A percentile compares a stretch with the other conserved stretches of the same genome.
These are phyloP conservation scores for Galeopsomyia nigrocyanea DNA, from an alignment of 2,888 invertebrate genomes.

Conservation along the genomic window DNA sequence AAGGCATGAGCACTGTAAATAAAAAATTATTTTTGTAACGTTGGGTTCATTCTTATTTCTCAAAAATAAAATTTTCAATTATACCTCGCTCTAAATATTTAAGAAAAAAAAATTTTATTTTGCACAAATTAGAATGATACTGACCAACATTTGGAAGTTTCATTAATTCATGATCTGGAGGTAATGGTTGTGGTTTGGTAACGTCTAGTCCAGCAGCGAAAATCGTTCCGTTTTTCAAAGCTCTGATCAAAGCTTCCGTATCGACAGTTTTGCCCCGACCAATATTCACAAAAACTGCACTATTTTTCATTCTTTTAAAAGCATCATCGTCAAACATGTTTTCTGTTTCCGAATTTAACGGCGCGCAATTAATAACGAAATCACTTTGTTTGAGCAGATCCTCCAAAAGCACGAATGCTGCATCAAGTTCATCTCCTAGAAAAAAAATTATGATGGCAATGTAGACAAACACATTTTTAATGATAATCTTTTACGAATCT, in stretches of 20 bases:
- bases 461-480: conserved; percentile 82
- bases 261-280: conserved; percentile 83
- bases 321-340: conserved; percentile 78
- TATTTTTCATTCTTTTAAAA: conserved; percentile 83
- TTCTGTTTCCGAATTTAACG: conserved; percentile 78
- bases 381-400: conserved; percentile 80
- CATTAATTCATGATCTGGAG: conserved; percentile 82
- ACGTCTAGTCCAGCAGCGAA: conserved; percentile 94
- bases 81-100: not conserved
- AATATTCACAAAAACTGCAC: conserved; percentile 82
- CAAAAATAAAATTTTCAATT: conserved; percentile 37
- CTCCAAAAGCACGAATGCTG: conserved; percentile 77
- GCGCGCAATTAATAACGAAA: conserved; percentile 79
- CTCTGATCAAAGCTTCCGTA: conserved; percentile 85
- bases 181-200: conserved; percentile 90
- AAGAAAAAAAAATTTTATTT: not conserved
- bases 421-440: conserved; percentile 72
- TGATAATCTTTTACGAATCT: too few relatives aligned
- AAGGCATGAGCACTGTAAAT: conserved; percentile 83
- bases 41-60: conserved; percentile 17
- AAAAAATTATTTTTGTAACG: conserved; percentile 30
- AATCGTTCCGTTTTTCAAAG: conserved; percentile 81
- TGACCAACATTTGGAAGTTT: conserved; percentile 86
- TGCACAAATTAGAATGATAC: conserved; percentile 54
- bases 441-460: conserved; percentile 79